These are phyloP conservation scores for Enteromius paludinosus DNA, from an alignment of 2,797 vertebrate species.

Conservation along the genomic window DNA sequence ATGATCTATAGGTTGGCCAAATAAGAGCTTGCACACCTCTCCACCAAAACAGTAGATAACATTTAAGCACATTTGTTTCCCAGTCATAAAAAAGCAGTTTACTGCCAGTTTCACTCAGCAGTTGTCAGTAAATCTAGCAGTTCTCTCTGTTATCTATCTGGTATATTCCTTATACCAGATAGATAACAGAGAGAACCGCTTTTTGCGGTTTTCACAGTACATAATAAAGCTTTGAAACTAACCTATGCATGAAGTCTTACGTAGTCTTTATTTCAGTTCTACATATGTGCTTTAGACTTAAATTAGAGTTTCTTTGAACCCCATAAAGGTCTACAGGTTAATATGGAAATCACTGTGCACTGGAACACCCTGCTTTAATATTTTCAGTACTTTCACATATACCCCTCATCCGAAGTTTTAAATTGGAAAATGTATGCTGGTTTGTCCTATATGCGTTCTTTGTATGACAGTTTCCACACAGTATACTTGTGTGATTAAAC, in stretches of 20 bases:
- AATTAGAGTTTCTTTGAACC: not conserved
- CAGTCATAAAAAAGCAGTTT: not conserved
- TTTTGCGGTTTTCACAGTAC: not conserved
- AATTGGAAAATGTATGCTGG: not conserved
- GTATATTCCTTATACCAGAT: too few relatives aligned
- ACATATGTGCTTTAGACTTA: not conserved
- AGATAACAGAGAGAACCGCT: not conserved
- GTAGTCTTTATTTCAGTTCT: not conserved
- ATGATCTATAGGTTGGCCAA: not conserved
- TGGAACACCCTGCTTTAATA: not conserved
- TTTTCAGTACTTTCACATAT: not conserved
- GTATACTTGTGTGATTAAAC: not conserved
- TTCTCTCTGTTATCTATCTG: not conserved
- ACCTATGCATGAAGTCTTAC: not conserved
- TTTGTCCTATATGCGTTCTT: not conserved
- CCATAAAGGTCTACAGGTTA: slow-evolving; percentile 10
- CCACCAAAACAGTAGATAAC: not conserved
- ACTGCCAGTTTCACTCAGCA: not conserved
- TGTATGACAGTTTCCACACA: not conserved
- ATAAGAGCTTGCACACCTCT: not conserved
- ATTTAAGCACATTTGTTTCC: not conserved
- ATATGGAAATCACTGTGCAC: slow-evolving; percentile 1
- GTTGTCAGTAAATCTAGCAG: not conserved
- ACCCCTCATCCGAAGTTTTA: too few relatives aligned
- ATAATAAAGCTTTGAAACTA: not conserved